Evolutionary conservation across 2,888 invertebrate species (phyloP), one percentile per base, ranked within the genome.

Genomic region (Ennomos fuscantarius): DNA sequence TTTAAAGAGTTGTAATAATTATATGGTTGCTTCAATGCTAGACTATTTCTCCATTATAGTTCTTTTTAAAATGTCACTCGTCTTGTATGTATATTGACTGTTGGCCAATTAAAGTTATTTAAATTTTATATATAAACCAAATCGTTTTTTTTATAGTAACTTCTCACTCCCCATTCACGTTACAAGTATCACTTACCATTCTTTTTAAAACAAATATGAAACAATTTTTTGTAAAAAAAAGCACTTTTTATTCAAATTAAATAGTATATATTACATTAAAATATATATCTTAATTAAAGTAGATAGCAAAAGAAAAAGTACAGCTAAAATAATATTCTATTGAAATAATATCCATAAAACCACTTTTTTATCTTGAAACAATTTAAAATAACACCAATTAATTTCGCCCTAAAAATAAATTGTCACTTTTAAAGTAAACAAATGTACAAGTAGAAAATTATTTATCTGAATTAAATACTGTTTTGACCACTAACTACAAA

Each of bases 241-340:
- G 91, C 92, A 87, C 82, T 82, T 82, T 91, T 92, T 91, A 92
- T 89, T 92, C 87, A 90, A 92, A 91, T 91, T 90, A 92, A 89
- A 91, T 90, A 85, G 79, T 82, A 85, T 91, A 91, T 90, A 89
- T 91, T 91, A 92, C 91, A 91, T 86, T 91, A 89, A 89, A 89
- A 90, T 88, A 90, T 82, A 87, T 85, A 85, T 86, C 89, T 90
- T 88, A 91, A 89, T 89, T 85, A 89, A 88, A 84, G 84, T 88
- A 88, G 89, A 84, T 88, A 88, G 90, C 89, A 87, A 89, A 89
- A 80, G 79, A 82, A 89, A 86, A 87, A 84, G 73, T 90, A 91
- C 87, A 87, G 86, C 91, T 90, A 91, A 41, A 80, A 83, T 82
- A 85, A 83, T 24, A 24, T 24, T 86, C 87, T 91, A 90, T 85